phyloP scores from a whole-genome alignment of 2,113 vertebrate species.

The Pterocles orientalis region DNA sequence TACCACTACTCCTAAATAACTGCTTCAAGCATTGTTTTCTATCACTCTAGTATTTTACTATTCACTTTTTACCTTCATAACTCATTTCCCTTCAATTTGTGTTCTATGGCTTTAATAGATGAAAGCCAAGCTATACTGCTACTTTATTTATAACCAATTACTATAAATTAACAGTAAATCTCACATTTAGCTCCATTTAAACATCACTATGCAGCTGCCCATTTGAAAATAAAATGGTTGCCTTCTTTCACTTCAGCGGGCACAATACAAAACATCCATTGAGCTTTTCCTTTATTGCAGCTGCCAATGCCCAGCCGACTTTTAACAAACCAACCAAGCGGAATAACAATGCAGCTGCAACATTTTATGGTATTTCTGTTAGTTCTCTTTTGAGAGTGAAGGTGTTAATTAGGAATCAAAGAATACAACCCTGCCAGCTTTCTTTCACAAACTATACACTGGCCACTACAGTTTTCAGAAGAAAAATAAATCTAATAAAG shows the following conservation, averaged over 20 bases:
- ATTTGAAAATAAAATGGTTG: constrained; percentile 87
- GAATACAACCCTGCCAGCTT: constrained; percentile 80
- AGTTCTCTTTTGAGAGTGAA: constrained; percentile 81
- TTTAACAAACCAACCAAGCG: constrained; percentile 87
- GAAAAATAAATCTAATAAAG: constrained; percentile 85
- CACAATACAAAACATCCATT: constrained; percentile 88
- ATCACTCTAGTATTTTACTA: not conserved
- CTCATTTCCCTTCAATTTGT: constrained; percentile 34
- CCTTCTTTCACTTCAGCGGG: constrained; percentile 84
- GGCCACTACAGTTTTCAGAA: constrained; percentile 78
- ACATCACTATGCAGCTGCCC: constrained; percentile 82
- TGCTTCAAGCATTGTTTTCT: constrained; percentile 30
- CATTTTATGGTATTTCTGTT: constrained; percentile 85
- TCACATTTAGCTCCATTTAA: constrained; percentile 85
- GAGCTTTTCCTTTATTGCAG: constrained; percentile 81
- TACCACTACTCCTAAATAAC: constrained; percentile 10
- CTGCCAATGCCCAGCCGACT: constrained; percentile 84
- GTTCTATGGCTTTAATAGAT: constrained; percentile 36
- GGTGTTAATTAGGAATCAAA: constrained; percentile 89
- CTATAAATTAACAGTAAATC: constrained; percentile 85
- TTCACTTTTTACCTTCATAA: constrained; percentile 29
- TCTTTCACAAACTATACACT: constrained; percentile 79
- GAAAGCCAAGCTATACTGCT: constrained; percentile 53
- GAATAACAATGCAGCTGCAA: constrained; percentile 88
- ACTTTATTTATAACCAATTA: constrained; percentile 81